phyloP scores from a whole-genome alignment of 2,888 invertebrate genomes.

The Drosophila kanekoi region DNA sequence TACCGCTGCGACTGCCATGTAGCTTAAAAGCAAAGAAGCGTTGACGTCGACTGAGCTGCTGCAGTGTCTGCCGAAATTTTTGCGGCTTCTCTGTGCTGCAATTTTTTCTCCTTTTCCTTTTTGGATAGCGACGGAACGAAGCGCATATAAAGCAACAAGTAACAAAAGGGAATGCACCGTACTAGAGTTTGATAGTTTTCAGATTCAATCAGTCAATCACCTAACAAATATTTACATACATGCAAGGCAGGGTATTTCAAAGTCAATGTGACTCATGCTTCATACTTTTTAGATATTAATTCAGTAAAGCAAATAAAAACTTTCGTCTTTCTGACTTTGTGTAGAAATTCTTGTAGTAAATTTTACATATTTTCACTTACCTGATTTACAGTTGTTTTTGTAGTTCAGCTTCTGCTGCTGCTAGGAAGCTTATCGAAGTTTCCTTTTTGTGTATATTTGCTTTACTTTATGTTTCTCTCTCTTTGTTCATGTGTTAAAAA shows the following conservation, averaged over 20 bases:
- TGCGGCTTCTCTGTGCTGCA: conserved; percentile 21
- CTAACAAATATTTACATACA: too few relatives aligned
- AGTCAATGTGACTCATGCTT: not conserved
- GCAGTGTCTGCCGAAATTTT: conserved; percentile 22
- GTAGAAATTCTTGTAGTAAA: conserved; percentile 50
- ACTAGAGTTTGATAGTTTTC: not conserved
- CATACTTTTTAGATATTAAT: conserved; percentile 22
- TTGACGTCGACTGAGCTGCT: conserved; percentile 11
- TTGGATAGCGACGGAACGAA: not conserved
- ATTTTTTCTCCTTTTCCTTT: conserved; percentile 8
- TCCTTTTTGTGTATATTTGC: conserved; percentile 7
- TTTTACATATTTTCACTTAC: conserved; percentile 46
- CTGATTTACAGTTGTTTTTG: conserved; percentile 37
- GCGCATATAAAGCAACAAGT: not conserved
- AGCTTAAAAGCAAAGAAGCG: conserved; percentile 10
- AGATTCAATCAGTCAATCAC: not conserved
- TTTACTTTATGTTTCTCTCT: conserved; percentile 29
- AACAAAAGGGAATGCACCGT: not conserved
- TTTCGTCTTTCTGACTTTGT: conserved; percentile 37
- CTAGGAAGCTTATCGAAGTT: conserved; percentile 42
- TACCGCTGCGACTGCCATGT: not conserved
- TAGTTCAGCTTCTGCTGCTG: conserved; percentile 11
- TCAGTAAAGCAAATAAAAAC: conserved; percentile 26
- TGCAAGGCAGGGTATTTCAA: conserved; percentile 39
- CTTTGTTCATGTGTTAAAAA: conserved; percentile 27